Evolutionary conservation across 2,113 vertebrate genomes (phyloP).

Genomic region (Parus major): DNA sequence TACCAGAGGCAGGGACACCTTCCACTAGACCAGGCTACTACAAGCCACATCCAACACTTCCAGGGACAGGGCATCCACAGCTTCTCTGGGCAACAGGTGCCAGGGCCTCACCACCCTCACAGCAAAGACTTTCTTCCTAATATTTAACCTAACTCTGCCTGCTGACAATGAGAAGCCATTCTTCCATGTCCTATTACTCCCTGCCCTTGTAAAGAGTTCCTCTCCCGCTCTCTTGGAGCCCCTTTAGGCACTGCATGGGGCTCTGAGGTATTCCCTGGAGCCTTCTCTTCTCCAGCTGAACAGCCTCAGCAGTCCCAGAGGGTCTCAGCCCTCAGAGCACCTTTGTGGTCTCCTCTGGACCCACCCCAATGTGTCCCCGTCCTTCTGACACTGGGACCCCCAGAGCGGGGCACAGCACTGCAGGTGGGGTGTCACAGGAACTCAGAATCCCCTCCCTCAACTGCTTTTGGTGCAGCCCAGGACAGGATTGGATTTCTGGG

Average conservation of each 20-base stretch:
- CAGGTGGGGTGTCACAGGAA: background rate
- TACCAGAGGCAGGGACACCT: background rate
- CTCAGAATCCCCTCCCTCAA: background rate
- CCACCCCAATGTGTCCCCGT: background rate
- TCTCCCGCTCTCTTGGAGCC: background rate
- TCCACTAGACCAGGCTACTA: background rate
- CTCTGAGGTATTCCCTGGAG: background rate
- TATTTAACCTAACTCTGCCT: background rate
- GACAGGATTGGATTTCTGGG: background rate
- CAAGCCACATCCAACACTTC: background rate
- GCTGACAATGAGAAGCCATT: background rate
- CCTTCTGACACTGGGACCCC: background rate
- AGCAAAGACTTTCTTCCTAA: background rate
- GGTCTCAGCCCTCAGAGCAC: background rate
- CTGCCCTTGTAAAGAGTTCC: background rate
- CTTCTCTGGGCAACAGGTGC: background rate
- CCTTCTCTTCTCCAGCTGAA: background rate
- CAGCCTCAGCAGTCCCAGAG: background rate
- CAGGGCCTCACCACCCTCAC: background rate
- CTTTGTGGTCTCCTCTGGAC: background rate
- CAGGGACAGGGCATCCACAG: background rate
- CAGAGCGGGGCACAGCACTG: background rate
- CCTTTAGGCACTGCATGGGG: background rate
- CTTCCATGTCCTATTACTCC: background rate
- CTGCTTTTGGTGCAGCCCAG: background rate